Evolutionary conservation across 2,888 invertebrate genomes (phyloP).

Genomic region (Lathronympha strigana): DNA sequence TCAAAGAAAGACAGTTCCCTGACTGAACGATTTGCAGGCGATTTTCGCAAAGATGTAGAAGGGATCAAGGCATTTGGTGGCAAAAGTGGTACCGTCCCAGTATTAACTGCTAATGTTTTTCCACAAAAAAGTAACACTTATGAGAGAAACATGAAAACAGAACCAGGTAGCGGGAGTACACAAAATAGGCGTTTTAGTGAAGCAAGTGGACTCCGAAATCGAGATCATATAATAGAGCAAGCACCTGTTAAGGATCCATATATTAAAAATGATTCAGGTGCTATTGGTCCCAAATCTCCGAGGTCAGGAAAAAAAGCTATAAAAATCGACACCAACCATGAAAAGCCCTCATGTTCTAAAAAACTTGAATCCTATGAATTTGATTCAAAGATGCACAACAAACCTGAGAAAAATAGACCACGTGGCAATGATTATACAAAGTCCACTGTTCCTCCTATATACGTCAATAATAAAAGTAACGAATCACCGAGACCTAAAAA

Average conservation of each 20-base stretch:
- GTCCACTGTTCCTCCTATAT: background rate
- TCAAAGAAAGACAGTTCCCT: conserved; percentile 1
- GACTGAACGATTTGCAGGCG: background rate
- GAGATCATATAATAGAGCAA: background rate
- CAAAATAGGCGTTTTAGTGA: conserved; percentile 1
- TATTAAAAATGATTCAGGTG: background rate
- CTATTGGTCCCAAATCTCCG: background rate
- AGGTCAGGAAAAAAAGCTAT: background rate
- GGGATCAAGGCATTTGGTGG: background rate
- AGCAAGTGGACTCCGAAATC: background rate
- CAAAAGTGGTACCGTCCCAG: background rate
- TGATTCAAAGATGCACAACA: background rate
- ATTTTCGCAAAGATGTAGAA: conserved; percentile 2
- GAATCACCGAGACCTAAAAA: conserved; percentile 5
- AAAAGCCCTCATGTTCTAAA: background rate
- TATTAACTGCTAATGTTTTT: background rate
- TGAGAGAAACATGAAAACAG: background rate
- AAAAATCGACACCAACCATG: background rate
- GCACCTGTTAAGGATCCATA: background rate
- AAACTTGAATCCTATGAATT: background rate
- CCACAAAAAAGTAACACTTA: background rate
- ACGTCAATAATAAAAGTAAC: background rate
- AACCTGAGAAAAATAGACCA: background rate
- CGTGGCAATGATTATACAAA: background rate
- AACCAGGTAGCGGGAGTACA: background rate